These are phyloP conservation scores for Sinopyrophorus schimmeli DNA, from an alignment of 2,888 invertebrate genomes.

Conservation along the genomic window DNA sequence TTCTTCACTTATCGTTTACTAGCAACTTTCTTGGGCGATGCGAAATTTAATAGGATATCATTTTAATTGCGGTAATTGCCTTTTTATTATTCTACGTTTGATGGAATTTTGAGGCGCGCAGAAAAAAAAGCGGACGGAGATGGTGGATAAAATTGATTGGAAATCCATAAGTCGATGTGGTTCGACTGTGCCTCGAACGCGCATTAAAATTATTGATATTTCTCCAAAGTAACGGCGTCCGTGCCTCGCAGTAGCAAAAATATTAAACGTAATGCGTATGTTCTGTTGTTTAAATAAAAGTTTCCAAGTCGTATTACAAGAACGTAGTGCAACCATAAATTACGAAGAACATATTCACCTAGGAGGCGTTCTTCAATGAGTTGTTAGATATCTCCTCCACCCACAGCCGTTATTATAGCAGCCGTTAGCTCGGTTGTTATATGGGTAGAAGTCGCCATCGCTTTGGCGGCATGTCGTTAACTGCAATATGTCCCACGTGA, in stretches of 20 bases:
- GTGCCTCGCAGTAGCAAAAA: constrained; percentile 29
- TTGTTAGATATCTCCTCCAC: constrained; percentile 41
- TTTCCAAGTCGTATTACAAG: constrained; percentile 31
- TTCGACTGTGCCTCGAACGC: constrained; percentile 13
- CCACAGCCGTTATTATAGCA: constrained; percentile 39
- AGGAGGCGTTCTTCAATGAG: constrained; percentile 40
- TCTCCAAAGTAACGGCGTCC: constrained; percentile 22
- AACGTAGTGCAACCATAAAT: constrained; percentile 32
- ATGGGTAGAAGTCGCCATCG: constrained; percentile 36
- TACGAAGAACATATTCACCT: constrained; percentile 35
- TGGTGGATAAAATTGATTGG: too few relatives aligned
- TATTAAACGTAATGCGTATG: constrained; percentile 30
- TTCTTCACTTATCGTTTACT: constrained; percentile 39
- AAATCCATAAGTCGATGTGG: constrained; percentile 17
- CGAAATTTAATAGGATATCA: too few relatives aligned
- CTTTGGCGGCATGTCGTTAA: constrained; percentile 38
- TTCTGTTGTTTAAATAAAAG: constrained; percentile 28
- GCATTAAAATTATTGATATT: constrained; percentile 13
- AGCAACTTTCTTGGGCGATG: constrained; percentile 19
- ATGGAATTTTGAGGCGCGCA: too few relatives aligned
- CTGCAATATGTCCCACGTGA: constrained; percentile 32
- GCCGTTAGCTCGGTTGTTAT: constrained; percentile 37
- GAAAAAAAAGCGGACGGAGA: too few relatives aligned
- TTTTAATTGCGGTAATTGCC: too few relatives aligned
- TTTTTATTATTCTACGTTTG: too few relatives aligned